These are phyloP conservation scores for Phymorhynchus buccinoides DNA, from an alignment of 1,140 invertebrate genomes.

Conservation along the genomic window DNA sequence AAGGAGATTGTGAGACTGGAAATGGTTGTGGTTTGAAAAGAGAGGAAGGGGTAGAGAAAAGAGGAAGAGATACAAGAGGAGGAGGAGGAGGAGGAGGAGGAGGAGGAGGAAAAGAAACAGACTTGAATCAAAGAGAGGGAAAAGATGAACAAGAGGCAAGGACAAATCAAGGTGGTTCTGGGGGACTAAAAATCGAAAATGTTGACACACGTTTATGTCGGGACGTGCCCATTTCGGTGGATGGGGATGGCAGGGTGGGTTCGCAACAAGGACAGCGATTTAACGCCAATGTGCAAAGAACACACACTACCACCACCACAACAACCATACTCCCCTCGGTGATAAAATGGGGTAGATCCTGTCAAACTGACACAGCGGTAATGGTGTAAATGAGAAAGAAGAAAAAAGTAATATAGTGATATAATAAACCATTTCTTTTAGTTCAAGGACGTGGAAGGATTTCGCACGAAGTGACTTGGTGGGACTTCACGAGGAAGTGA, in stretches of 20 bases:
- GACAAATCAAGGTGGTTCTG: conserved; percentile 21
- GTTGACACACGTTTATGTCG: conserved; percentile 13
- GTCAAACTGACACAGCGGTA: too few relatives aligned
- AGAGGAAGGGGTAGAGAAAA: conserved; percentile 34
- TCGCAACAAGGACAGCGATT: conserved; percentile 50
- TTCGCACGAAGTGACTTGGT: too few relatives aligned
- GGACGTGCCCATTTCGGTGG: conserved; percentile 51
- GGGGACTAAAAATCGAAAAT: neutral
- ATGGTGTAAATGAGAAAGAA: too few relatives aligned
- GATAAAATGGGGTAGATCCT: conserved; percentile 56
- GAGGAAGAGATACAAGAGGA: neutral
- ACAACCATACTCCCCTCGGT: conserved; percentile 40
- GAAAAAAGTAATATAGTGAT: too few relatives aligned
- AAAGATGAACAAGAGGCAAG: neutral
- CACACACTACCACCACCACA: conserved; percentile 33
- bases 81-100: neutral
- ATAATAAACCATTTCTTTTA: too few relatives aligned
- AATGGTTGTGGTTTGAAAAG: conserved; percentile 35
- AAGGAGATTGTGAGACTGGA: conserved; percentile 15
- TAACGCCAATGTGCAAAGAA: conserved; percentile 2
- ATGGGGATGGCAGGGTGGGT: conserved; percentile 57
- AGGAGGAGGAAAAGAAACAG: neutral
- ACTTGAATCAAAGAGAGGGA: neutral
- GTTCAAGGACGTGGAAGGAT: too few relatives aligned
- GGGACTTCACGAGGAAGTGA: too few relatives aligned